Conservation (phyloP, 2,113 vertebrate genomes). For the Dicerorhinus sumatrensis region DNA sequence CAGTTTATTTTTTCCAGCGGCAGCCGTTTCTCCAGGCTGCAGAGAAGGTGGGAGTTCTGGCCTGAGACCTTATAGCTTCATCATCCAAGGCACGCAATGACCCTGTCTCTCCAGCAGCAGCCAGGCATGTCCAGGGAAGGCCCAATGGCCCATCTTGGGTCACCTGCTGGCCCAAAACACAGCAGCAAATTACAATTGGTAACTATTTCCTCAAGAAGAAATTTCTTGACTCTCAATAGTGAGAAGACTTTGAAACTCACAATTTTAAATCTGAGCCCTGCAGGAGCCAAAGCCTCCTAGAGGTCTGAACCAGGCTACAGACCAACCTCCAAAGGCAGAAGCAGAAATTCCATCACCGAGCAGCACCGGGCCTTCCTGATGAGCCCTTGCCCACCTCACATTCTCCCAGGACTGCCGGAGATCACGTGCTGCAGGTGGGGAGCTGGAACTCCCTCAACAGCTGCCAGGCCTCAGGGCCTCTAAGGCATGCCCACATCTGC, state of each 20-base stretch:
- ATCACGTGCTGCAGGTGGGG: neutral
- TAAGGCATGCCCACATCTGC: neutral
- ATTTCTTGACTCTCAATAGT: neutral
- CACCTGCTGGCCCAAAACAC: neutral
- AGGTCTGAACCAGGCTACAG: too few species aligned
- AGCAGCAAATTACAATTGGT: neutral
- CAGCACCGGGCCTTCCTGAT: rapidly evolving
- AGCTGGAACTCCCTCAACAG: too few species aligned
- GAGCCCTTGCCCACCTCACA: rapidly evolving
- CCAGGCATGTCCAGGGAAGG: neutral
- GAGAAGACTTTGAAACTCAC: neutral
- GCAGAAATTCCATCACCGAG: neutral
- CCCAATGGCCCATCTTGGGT: too few species aligned
- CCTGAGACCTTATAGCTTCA: neutral
- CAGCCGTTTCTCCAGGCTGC: neutral
- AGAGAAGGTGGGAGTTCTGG: neutral
- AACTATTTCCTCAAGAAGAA: neutral
- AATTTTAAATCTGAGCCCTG: neutral
- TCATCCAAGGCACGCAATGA: too few species aligned
- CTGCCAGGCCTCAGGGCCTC: rapidly evolving
- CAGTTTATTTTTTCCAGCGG: rapidly evolving
- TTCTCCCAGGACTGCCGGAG: neutral
- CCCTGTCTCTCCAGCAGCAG: neutral
- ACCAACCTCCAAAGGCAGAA: rapidly evolving
- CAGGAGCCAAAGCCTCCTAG: neutral